Evolutionary conservation across 2,888 invertebrate species (phyloP), one percentile per base, ranked within the genome.

Genomic region (Allophyes oxyacanthae): DNA sequence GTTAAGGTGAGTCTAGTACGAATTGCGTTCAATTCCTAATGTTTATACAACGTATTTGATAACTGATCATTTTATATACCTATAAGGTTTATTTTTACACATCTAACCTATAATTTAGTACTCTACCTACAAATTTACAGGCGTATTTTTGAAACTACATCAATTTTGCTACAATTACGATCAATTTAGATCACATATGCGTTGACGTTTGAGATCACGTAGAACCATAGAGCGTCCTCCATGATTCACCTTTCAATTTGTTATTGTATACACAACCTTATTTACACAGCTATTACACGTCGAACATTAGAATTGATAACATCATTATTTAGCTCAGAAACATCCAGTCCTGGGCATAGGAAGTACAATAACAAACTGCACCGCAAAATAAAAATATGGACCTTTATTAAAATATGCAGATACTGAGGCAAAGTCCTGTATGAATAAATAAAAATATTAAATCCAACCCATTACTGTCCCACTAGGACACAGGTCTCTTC

Each of bases 1-100:
- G 68, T 61, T 66, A 65, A 87, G 88, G 88, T 88, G 62, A 84
- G 87, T 78, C 57, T 53, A 45, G 15, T 20, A 7, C 28, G 46
- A 58, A 55, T 43, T 50, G 52, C 45, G 51, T 60, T 48, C 30
- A 38, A 58, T 69, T 28, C 48, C 49, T 64, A 43, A 46, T 66
- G 64, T 49, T 61, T 65, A 55, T 55, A 51, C 40, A 50, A 61
- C 36, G 38, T 64, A 20, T 48, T 55, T 20, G 13, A 54, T 64
- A 20, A 20, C 20, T 20, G 20, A 36, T 42, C 45, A n/a, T 13
- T 50, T 56, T 51, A 43, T 52, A 32, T 64, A 65, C 46, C 34
- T 38, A 42, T 42, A 36, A 60, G 52, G 60, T 60, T 63, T 40
- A 36, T 30, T 59, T 48, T 34, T 46, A 40, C 34, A 30, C 20